These are phyloP conservation scores for Chrysopilus asiliformis DNA, from an alignment of 2,888 invertebrate species.

Conservation along the genomic window DNA sequence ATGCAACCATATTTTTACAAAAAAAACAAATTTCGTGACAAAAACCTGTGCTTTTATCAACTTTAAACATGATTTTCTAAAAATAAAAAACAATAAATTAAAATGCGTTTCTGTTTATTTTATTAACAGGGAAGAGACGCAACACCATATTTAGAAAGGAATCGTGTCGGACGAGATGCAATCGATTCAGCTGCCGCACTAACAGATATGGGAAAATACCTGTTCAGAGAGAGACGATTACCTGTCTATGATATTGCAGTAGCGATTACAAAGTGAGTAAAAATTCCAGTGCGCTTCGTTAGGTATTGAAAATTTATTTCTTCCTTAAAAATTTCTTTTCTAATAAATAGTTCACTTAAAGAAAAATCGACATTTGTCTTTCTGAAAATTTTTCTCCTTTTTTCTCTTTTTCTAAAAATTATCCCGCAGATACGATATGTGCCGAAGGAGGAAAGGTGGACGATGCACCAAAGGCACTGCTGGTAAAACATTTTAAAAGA, in stretches of 20 bases:
- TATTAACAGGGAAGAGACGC: conserved; percentile 78
- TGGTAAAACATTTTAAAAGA: conserved; percentile 51
- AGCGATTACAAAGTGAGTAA: conserved; percentile 86
- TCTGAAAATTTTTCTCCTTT: conserved; percentile 5
- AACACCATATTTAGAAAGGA: conserved; percentile 86
- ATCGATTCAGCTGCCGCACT: conserved; percentile 90
- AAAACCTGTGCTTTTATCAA: no score
- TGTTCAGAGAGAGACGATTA: conserved; percentile 83
- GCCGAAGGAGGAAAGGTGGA: conserved; percentile 90
- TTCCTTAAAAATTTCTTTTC: not conserved
- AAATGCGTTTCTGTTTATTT: conserved; percentile 14
- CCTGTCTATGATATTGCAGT: conserved; percentile 94
- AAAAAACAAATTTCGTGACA: no score
- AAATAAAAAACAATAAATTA: no score
- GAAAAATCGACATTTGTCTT: not conserved
- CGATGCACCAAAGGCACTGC: conserved; percentile 97
- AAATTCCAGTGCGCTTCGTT: no score
- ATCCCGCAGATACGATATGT: conserved; percentile 86
- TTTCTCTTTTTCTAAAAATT: conserved; percentile 11
- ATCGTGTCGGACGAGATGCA: conserved; percentile 84
- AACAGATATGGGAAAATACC: conserved; percentile 94
- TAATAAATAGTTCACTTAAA: not conserved
- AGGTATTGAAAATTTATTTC: no score
- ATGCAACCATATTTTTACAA: no score
- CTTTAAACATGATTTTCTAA: no score